Conservation (phyloP, 2,888 invertebrate genomes). For the Tenthredo mesomela region DNA sequence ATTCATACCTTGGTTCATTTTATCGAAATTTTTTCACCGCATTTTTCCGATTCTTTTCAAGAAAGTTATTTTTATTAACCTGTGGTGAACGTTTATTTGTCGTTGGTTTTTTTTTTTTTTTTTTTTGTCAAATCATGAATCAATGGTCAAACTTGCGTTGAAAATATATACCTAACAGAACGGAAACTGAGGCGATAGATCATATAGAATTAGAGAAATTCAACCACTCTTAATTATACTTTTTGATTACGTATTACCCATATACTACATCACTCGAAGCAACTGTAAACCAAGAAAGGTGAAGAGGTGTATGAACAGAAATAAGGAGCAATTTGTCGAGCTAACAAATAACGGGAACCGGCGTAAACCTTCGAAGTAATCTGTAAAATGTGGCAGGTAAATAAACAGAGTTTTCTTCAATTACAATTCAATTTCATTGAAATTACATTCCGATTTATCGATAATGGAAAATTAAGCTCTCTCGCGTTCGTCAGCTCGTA, state of each 20-base stretch:
- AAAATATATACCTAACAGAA: conserved; percentile 4
- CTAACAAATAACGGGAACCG: neutral
- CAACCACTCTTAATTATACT: neutral
- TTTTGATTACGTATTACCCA: neutral
- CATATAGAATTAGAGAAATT: neutral
- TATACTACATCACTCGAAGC: neutral
- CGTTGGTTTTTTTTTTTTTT: neutral
- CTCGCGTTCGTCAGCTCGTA: neutral
- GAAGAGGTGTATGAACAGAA: neutral
- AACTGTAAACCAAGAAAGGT: conserved; percentile 41
- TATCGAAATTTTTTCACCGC: neutral
- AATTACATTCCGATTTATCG: conserved; percentile 20
- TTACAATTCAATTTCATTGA: conserved; percentile 9
- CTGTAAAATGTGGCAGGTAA: neutral
- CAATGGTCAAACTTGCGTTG: neutral
- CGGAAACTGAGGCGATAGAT: neutral
- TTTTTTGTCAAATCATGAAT: neutral
- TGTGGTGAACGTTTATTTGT: neutral
- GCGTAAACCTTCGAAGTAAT: neutral
- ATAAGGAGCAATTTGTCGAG: conserved; percentile 8
- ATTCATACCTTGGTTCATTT: neutral
- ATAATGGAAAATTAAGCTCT: conserved; percentile 34
- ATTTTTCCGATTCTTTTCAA: neutral
- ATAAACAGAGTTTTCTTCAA: conserved; percentile 8
- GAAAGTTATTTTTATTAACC: neutral